Evolutionary conservation across 2,797 vertebrate genomes (phyloP), one percentile per base, ranked within the genome.

Genomic region (Sarcoramphus papa): DNA sequence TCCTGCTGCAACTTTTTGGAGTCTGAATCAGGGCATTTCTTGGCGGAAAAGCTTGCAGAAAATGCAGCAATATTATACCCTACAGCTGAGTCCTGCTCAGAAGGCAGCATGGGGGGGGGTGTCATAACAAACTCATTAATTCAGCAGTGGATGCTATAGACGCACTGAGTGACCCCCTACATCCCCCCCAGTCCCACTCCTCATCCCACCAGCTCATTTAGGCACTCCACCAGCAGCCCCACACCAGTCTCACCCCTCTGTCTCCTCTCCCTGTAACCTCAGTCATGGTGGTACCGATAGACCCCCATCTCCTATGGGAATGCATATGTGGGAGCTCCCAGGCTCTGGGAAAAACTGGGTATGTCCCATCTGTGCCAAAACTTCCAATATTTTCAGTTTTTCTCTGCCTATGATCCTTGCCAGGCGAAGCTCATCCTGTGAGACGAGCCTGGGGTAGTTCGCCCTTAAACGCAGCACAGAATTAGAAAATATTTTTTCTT

Each of bases 121-220:
- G 3, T 25, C 2, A 0, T 23, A 21, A 21, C 2, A 9, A 30
- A 4, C 18, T 2, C 10, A 0, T 6, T 2, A 16, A 3, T 18
- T 43, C 41, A 24, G 68, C 65, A 14, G 57, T 7, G 35, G n/a
- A 5, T 59, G 33, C 68, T 41, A 2, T 4, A 13, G 54, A 0
- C 7, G 33, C 0, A 0, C 50, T 20, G 43, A 14, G 51, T 4
- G 35, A n/a, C 40, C 21, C 37, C 11, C 20, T 12, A 5, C 16
- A 8, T 23, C 25, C 10, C 23, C 23, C 50, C 57, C 62, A 7
- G 0, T 18, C 45, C 64, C 69, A 5, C 50, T 73, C 50, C 64
- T 54, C 64, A 21, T 21, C 74, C 74, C 56, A 30, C 24, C 45
- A 33, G 30, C 64, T 60, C n/a, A 0, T 53, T 48, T 6, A 19